Base-by-base conservation (phyloP, 53 echinoderm and acorn worm species). In the Pentamera pediparva region DNA sequence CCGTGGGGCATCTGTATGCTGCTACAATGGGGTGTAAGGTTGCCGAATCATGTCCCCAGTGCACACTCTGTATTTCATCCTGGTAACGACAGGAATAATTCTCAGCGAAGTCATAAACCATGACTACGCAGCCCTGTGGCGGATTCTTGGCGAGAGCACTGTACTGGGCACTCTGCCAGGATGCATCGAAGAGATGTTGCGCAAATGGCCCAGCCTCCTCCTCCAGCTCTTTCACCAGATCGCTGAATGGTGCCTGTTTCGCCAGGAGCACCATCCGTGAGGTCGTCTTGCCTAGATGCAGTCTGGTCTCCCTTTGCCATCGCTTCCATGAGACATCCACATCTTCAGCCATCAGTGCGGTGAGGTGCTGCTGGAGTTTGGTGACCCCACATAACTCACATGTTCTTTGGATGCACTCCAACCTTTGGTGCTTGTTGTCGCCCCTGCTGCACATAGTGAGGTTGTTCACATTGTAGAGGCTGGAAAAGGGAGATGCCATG, bases 11-110 rank as follows among this genome's bases (percentile, higher is more conserved):
- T 33, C 33, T n/a, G 54, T 80, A 84, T 31, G 8, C 11, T 7
- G 80, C 40, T 8, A 89, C 67, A 62, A 81, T 81, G 3, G 89
- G 85, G 32, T 85, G 89, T 10, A 89, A 6, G 27, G 89, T 89
- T 6, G 89, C 73, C 0, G 77, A 56, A 9, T 81, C 74, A 63
- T 89, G 79, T 20, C 69, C 73, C 89, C 89, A 89, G 38, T 89
- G 79, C 0, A 77, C 89, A 19, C 76, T 72, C 32, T 89, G 84
- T 3, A 89, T 54, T 72, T 89, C 89, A 57, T 89, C 84, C 37
- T 89, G 84, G 22, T 64, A 76, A 0, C 65, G 12, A 31, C 81
- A 81, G 2, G 62, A 17, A 43, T 71, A 86, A 25, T 86, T 86
- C 51, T 89, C 84, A 0, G 81, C 89, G 48, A 89, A 89, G 41